Evolutionary conservation across 2,888 invertebrate species (phyloP), one percentile per base, ranked within the genome.

Genomic region (Plebejus argus): DNA sequence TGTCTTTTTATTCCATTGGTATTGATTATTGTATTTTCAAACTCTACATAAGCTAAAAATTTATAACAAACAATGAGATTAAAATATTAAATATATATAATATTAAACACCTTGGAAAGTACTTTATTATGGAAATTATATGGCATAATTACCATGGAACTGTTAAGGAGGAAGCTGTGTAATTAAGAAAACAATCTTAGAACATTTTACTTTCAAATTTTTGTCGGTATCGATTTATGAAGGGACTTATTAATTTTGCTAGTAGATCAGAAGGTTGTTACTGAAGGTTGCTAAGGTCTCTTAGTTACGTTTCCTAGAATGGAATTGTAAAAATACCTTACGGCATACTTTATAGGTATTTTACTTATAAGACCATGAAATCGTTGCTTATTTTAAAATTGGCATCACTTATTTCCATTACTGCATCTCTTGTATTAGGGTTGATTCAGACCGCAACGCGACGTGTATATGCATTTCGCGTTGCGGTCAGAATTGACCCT

Each of bases 181-280:
- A 89, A 91, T 91, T 90, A 90, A 87, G 88, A 86, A 88, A 87
- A 85, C 85, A 85, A 82, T 82, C 86, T 86, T 85, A 81, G 83
- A 80, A 83, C 86, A 91, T 90, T 91, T 88, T 84, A 89, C 39
- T 39, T 39, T 39, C 8, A 3, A 39, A 39, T 39, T 28, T 28
- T 28, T 0, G 1, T 28, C 28, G 28, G 28, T 28, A 28, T 28
- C 28, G 82, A 82, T 81, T 78, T 78, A 39, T 45, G 71, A 53
- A 33, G 66, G 45, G 10, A 10, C 10, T 45, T 45, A 45, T 45
- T n/a, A n/a, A n/a, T 45, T 45, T 45, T 45, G 45, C 45, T 45
- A 10, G 45, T 45, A 45, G 10, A 45, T 45, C 45, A 45, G 45
- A 10, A 10, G 10, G 10, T 45, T 45, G 3, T 10, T 12, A 45